Evolutionary conservation across 1,140 invertebrate species (phyloP), one percentile per base, ranked within the genome.

Genomic region (Cydia pomonella): DNA sequence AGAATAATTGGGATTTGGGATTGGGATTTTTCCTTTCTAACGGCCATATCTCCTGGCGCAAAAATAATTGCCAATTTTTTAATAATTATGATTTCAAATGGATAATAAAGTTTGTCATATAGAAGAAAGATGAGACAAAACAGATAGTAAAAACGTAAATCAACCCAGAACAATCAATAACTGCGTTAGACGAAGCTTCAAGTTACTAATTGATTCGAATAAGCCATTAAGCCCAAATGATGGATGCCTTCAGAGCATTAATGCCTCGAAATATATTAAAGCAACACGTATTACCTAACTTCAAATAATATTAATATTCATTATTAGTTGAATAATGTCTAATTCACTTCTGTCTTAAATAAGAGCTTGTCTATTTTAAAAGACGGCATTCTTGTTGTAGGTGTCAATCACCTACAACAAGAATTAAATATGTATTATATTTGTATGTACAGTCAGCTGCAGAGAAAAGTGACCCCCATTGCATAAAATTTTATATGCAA

Each of bases 171-270:
- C 29, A 69, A 69, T 69, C 64, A 69, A 69, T 69, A 69, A 33
- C 27, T 18, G 29, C 29, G 64, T 33, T 73, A 47, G 38, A 29
- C 72, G 47, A 29, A 84, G 81, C 82, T 76, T 87, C 80, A 79
- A 87, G 85, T 90, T 88, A 87, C 82, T 90, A 90, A 90, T 90
- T 90, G 87, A 90, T 90, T 90, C 81, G 85, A 86, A 87, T 87
- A 86, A 86, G 87, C 86, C 84, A 87, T 88, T 88, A 88, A 87
- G 87, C 85, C 73, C 69, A 74, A 84, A 84, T 88, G 87, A 90
- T 90, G 81, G 86, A 88, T 88, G 84, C 79, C 80, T 81, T 81
- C 75, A 71, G 53, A 59, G 72, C 87, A 84, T 87, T 86, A 23
- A 21, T 59, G 53, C 84, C 82, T 80, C 80, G 75, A 84, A 84